Conservation (phyloP, 2,888 invertebrate species). For the Zhuqinia jingwanae region DNA sequence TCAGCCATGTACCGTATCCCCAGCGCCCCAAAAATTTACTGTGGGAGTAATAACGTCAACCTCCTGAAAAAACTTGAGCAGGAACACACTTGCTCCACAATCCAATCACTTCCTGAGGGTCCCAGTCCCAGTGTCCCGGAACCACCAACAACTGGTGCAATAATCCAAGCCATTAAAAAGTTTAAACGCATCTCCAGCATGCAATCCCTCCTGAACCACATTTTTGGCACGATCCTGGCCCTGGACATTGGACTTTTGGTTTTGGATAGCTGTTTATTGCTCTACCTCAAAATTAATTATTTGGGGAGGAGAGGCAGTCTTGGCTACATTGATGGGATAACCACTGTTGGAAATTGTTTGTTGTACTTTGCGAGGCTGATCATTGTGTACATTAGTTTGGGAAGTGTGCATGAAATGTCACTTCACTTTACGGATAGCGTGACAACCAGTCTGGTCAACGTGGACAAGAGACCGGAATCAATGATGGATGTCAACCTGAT, state of each 20-base stretch:
- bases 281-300: too few species aligned
- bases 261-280: too few species aligned
- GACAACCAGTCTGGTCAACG: conserved; percentile 67
- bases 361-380: conserved; percentile 70
- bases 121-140: too few species aligned
- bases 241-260: conserved; percentile 49
- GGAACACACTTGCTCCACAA: too few species aligned
- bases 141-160: too few species aligned
- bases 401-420: conserved; percentile 73
- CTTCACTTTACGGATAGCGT: conserved; percentile 72
- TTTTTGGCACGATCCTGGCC: conserved; percentile 76
- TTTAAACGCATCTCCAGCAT: conserved; percentile 75
- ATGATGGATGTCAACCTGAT: conserved; percentile 73
- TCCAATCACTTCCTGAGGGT: background rate
- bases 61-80: too few species aligned
- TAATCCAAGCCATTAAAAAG: conserved; percentile 73
- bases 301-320: too few species aligned
- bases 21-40: conserved; percentile 4
- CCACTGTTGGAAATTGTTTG: conserved; percentile 63
- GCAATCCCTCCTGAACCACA: conserved; percentile 76
- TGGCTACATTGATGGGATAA: conserved; percentile 42
- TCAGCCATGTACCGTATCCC: conserved; percentile 5
- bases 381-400: conserved; percentile 75
- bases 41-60: background rate
- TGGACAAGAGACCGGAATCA: conserved; percentile 53